Percentiles rank a stretch among this genome's conserved stretches.
phyloP scores from a whole-genome alignment of 2,888 invertebrate species.

The Gymnosoma rotundatum region DNA sequence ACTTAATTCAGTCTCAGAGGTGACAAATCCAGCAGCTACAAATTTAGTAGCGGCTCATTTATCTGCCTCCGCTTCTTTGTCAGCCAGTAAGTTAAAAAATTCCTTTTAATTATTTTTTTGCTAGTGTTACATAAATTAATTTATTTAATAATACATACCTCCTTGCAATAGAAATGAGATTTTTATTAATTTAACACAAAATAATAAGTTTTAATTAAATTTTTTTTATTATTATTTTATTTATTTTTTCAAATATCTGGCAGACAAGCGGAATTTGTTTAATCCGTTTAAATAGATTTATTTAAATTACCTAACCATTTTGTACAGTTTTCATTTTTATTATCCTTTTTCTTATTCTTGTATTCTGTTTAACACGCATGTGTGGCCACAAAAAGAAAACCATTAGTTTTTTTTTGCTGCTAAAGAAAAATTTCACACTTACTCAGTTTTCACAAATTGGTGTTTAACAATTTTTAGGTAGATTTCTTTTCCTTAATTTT shows the following conservation, averaged over 20 bases:
- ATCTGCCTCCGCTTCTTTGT: conserved; percentile 87
- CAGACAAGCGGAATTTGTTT: no score
- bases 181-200: no score
- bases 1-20: conserved; percentile 72
- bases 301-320: neutral
- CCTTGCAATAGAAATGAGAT: no score
- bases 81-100: conserved; percentile 86
- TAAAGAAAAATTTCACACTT: conserved; percentile 64
- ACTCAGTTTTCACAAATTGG: conserved; percentile 62
- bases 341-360: neutral
- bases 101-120: neutral
- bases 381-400: conserved; percentile 52
- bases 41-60: conserved; percentile 81
- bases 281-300: neutral
- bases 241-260: no score
- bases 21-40: conserved; percentile 72
- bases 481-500: conserved; percentile 28
- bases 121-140: neutral
- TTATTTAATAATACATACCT: neutral
- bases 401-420: conserved; percentile 12
- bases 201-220: conserved; percentile 4
- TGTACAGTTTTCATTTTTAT: conserved; percentile 1
- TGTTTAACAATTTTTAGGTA: conserved; percentile 51
- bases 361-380: conserved; percentile 40
- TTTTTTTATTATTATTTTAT: neutral